These are phyloP conservation scores for Psittacula derbiana DNA, from an alignment of 2,797 vertebrate species.

Conservation along the genomic window DNA sequence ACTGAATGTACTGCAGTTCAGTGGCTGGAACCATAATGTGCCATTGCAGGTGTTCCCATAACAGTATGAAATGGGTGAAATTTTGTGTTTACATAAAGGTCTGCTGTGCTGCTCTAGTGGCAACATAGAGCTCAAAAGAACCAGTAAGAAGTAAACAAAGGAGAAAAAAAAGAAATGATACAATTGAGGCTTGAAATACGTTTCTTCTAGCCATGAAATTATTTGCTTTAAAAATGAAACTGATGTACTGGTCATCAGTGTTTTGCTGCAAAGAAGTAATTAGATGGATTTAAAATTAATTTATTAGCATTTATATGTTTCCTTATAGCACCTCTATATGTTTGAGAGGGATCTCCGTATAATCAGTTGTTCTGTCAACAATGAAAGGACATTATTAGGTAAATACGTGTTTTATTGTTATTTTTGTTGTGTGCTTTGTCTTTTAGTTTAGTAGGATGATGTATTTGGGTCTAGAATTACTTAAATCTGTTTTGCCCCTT, in stretches of 20 bases:
- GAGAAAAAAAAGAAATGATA: not conserved
- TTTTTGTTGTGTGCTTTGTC: not conserved
- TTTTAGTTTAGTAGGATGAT: not conserved
- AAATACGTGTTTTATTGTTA: slow-evolving; percentile 40
- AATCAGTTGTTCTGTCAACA: slow-evolving; percentile 93
- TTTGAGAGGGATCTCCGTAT: slow-evolving; percentile 91
- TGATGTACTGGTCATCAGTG: not conserved
- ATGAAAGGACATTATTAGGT: slow-evolving; percentile 92
- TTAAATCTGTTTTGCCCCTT: not conserved
- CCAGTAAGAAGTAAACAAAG: not conserved
- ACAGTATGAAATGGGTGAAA: not conserved
- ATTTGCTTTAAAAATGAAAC: not conserved
- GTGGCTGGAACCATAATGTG: not conserved
- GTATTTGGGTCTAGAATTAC: not conserved
- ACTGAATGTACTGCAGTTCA: not conserved
- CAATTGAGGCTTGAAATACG: not conserved
- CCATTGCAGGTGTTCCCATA: not conserved
- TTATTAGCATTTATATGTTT: not conserved
- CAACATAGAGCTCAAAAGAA: not conserved
- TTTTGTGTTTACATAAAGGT: not conserved
- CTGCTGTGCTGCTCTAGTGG: not conserved
- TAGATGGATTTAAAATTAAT: not conserved
- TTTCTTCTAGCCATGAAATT: not conserved
- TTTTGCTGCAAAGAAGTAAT: not conserved
- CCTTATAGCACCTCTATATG: slow-evolving; percentile 87